Evolutionary conservation across 53 echinoderm and acorn worm species (phyloP).

Genomic region (Antedon mediterranea): DNA sequence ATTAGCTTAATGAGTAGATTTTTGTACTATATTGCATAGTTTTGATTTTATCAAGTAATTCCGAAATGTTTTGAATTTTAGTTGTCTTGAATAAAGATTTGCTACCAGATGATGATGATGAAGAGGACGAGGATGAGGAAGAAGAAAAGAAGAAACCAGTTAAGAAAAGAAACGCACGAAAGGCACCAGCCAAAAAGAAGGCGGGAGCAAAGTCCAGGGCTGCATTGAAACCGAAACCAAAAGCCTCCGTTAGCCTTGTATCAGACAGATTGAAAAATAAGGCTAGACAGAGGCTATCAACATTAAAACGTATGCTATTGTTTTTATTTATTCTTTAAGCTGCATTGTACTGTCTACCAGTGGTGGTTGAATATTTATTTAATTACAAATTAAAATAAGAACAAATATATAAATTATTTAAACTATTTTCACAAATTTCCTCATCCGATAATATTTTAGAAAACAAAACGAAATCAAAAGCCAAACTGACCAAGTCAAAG

Average conservation of each 20-base stretch:
- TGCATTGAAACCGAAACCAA: neutral
- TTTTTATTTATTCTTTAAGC: too few species aligned
- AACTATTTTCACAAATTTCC: too few species aligned
- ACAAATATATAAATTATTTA: too few species aligned
- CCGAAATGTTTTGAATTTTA: neutral
- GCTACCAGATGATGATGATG: neutral
- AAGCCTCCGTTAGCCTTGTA: neutral
- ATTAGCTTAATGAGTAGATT: too few species aligned
- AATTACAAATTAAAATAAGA: too few species aligned
- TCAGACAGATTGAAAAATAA: neutral
- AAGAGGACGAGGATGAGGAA: slow-evolving; percentile 17
- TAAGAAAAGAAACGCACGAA: slow-evolving; percentile 9
- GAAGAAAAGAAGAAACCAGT: slow-evolving; percentile 2
- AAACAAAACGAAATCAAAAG: slow-evolving; percentile 1
- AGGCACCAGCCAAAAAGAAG: neutral
- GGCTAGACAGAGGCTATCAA: neutral
- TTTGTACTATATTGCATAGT: too few species aligned
- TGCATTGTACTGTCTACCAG: too few species aligned
- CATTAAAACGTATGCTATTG: neutral
- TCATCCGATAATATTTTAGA: too few species aligned
- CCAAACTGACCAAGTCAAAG: slow-evolving; percentile 16
- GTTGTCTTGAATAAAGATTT: neutral
- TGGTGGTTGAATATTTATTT: too few species aligned
- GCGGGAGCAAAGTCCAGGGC: neutral
- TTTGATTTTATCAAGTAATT: too few species aligned